Base-by-base conservation (phyloP, 2,888 invertebrate genomes). In the Luperina nickerlii region DNA sequence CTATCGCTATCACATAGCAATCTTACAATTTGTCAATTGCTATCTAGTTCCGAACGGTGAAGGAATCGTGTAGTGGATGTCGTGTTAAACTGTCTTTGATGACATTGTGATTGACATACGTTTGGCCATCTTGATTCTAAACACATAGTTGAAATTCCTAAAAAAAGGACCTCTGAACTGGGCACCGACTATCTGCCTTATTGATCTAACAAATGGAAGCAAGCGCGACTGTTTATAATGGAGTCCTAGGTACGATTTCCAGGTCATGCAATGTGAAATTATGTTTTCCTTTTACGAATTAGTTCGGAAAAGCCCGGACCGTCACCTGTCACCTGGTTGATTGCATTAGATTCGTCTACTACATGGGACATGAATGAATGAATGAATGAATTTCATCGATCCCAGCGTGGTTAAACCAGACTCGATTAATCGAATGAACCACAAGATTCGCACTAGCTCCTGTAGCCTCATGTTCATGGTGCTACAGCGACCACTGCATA, bases 21-120 rank as follows among this genome's bases (percentile, higher is more conserved):
- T 87, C 75, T 73, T 83, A 66, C 27, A 45, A 84, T 85, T 78
- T 80, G 74, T 87, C 85, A 77, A 76, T 87, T 27, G 1, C 42
- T 62, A 72, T 84, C 42, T 15, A 62, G 32, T 70, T 87, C 15
- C 32, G 62, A 62, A 68, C 45, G 60, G 48, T 71, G 73, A 74
- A 68, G 67, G 57, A 74, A 51, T 84, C 84, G 84, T 87, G 76
- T 57, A 15, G 5, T 70, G 45, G 27, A 67, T 66, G 81, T 71
- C 76, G 27, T 54, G 38, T 32, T 57, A n/a, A 71, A 63, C 60
- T 45, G 51, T 60, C 48, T 24, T 6, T 62, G 71, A 67, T 76
- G 73, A 82, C 18, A 67, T n/a, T 51, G 3, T 76, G 71, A 86
- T n/a, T 62, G 60, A 48, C 27, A 20, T 27, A 27, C 69, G 54